phyloP scores from a whole-genome alignment of 2,888 invertebrate genomes.

The Drosophila monieri region DNA sequence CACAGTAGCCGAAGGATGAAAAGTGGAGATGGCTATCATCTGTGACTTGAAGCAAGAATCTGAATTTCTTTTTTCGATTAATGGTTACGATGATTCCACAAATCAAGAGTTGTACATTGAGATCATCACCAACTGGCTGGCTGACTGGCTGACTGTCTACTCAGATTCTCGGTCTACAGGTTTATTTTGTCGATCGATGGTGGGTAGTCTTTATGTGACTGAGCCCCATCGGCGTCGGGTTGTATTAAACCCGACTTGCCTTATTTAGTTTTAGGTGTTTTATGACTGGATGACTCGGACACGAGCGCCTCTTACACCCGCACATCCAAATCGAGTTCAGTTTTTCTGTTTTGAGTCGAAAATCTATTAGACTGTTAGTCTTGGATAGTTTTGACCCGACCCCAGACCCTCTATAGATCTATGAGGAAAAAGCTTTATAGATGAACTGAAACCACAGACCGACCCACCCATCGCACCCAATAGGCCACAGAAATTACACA shows the following conservation, averaged over 20 bases:
- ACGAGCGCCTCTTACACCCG: constrained; percentile 59
- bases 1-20: constrained; percentile 25
- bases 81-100: constrained; percentile 59
- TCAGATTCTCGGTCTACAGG: constrained; percentile 55
- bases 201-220: constrained; percentile 72
- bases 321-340: constrained; percentile 46
- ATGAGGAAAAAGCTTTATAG: constrained; percentile 5
- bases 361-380: too few species aligned
- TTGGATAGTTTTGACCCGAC: not conserved
- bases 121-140: constrained; percentile 61
- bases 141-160: not conserved
- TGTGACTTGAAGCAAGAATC: constrained; percentile 22
- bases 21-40: constrained; percentile 33
- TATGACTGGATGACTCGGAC: constrained; percentile 64
- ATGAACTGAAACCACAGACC: constrained; percentile 21
- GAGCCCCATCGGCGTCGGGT: constrained; percentile 38
- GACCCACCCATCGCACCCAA: constrained; percentile 33
- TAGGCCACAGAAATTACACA: constrained; percentile 58
- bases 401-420: not conserved
- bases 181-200: constrained; percentile 61
- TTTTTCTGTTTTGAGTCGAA: too few species aligned
- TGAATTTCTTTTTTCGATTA: constrained; percentile 16
- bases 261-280: constrained; percentile 63
- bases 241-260: constrained; percentile 65
- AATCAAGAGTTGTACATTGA: constrained; percentile 72